These are phyloP conservation scores for Xerus rutilus DNA, from an alignment of 2,797 vertebrate species.

Conservation along the genomic window DNA sequence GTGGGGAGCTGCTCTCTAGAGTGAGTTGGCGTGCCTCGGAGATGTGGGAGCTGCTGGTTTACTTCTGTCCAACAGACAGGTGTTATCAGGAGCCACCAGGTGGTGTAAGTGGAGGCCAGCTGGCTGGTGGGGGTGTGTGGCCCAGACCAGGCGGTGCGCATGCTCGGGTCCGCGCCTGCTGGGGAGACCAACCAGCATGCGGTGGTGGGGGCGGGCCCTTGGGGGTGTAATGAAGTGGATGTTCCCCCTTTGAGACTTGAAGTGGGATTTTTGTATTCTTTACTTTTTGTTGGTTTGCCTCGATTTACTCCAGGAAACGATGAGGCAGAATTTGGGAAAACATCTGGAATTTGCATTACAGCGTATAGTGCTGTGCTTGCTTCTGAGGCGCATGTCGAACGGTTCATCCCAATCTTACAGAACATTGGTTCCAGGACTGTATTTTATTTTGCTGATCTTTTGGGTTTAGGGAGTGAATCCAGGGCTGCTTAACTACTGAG, in stretches of 20 bases:
- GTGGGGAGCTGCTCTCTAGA: neutral
- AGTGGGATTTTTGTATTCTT: neutral
- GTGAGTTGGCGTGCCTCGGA: neutral
- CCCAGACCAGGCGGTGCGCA: neutral
- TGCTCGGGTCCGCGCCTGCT: neutral
- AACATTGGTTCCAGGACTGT: neutral
- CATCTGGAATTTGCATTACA: neutral
- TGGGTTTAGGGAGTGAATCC: no score
- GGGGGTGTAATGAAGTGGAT: neutral
- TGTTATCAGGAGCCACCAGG: neutral
- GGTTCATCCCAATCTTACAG: neutral
- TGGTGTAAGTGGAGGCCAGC: neutral
- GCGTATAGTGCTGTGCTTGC: neutral
- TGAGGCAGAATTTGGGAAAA: slow-evolving; percentile 1
- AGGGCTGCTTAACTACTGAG: no score
- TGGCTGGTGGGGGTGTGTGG: neutral
- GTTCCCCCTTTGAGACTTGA: neutral
- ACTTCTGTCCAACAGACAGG: neutral
- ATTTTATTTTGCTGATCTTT: neutral
- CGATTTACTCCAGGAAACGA: neutral
- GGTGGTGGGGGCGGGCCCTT: neutral
- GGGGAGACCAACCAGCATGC: neutral
- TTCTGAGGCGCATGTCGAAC: neutral
- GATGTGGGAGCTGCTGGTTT: neutral
- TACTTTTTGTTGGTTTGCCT: neutral